A percentile compares a stretch with the other conserved stretches of the same genome.
These are phyloP conservation scores for Minunthozetes semirufus DNA, from an alignment of 2,888 invertebrate genomes.

Conservation along the genomic window DNA sequence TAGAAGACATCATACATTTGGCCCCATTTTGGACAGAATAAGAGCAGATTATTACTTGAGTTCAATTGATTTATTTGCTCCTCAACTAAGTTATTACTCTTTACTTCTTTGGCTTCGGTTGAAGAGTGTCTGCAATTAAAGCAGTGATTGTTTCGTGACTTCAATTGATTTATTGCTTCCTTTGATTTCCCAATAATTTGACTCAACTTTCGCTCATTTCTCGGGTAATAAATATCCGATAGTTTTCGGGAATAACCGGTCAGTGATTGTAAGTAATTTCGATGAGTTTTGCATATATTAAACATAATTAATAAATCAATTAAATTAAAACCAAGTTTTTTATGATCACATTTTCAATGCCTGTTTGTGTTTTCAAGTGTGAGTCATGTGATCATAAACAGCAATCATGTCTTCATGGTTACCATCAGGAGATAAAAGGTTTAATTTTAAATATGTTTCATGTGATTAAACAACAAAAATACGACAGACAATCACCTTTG, in stretches of 20 bases:
- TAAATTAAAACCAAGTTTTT: not conserved
- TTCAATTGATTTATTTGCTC: not conserved
- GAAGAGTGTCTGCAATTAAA: not conserved
- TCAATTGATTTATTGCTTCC: not conserved
- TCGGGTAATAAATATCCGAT: not conserved
- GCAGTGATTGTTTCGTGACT: not conserved
- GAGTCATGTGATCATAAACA: too few relatives aligned
- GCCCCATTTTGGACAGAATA: not conserved
- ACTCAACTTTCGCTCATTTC: not conserved
- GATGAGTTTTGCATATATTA: not conserved
- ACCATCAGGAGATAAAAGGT: too few relatives aligned
- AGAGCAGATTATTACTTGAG: not conserved
- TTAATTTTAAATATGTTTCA: too few relatives aligned
- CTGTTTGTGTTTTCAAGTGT: too few relatives aligned
- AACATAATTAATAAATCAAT: not conserved
- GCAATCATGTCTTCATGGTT: too few relatives aligned
- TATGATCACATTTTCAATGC: too few relatives aligned
- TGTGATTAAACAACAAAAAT: too few relatives aligned
- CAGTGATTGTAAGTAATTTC: not conserved
- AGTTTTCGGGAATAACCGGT: not conserved
- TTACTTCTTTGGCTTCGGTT: not conserved
- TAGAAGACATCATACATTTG: constrained; percentile 20
- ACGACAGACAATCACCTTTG: too few relatives aligned
- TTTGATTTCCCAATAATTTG: not conserved
- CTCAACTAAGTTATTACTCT: not conserved